Evolutionary conservation across 1,140 invertebrate species (phyloP), one percentile per base, ranked within the genome.

Genomic region (Agraylea sexmaculata): DNA sequence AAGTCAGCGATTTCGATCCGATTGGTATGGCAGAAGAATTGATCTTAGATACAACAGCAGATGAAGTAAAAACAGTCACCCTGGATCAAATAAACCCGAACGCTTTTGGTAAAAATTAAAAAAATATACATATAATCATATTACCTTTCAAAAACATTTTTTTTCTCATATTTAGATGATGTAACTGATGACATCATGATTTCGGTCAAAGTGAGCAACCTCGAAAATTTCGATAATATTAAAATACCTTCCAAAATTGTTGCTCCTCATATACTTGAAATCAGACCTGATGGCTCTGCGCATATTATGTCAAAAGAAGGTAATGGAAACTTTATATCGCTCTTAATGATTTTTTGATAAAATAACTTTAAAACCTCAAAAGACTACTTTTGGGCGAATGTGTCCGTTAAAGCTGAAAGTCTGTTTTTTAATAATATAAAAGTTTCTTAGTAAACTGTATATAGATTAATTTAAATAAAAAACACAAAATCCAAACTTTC

Each of bases 201-300:
- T 37, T 10, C 25, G 7, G 21, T 37, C 8, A 17, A n/a, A n/a
- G 35, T 37, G 3, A 37, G n/a, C n/a, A 37, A 12, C 17, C 35
- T 4, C 19, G 25, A 11, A 12, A 37, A 20, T 19, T 37, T 23
- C 13, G 21, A 12, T 22, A 37, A 2, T 37, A 22, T 37, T 19
- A 22, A 20, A 37, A 37, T 23, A 2, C 12, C 35, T 22, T 4
- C 25, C 6, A 37, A 37, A 21, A 12, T 22, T 20, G 20, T 12
- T 11, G 20, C 4, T 16, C 37, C 37, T 8, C 37, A 38, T 19
- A 18, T 38, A 16, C 16, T 38, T 38, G 37, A 38, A 28, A 38
- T 38, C 27, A 17, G 37, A 10, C 22, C 37, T 5, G 37, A 38
- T 28, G 37, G 37, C 7, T 16, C 25, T 13, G 37, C 37, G 18